Base-by-base conservation (phyloP, 1,140 invertebrate genomes). In the Drosophila biarmipes region DNA sequence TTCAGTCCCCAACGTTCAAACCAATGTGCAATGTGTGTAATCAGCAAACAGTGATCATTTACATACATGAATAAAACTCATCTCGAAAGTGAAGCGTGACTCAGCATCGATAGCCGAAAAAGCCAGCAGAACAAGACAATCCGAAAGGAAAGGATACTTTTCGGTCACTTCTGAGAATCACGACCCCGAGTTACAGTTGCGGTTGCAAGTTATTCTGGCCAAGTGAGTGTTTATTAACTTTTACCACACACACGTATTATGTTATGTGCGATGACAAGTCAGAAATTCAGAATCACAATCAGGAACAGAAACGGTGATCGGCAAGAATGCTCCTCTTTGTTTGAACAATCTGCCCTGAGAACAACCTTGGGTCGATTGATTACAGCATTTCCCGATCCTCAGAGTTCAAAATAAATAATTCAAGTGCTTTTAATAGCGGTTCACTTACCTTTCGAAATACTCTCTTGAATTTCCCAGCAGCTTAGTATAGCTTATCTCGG, bases 161-260 rank as follows among this genome's bases (percentile, higher is more conserved):
- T 75, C 58, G 72, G 72, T 55, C 59, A 75, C 48, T 66, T 56
- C 52, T 45, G 42, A 55, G 35, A 63, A 42, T 12, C 34, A 63
- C 38, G 38, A 62, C 49, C 10, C 15, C 38, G 15, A 48, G 66
- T 62, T 52, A 53, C 58, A 53, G 66, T 55, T 69, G 40, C 66
- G 54, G 66, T 67, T 73, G 73, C 78, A 43, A 63, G 19, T 14
- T 58, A 37, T 31, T 73, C 59, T 71, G 54, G 53, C 74, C 74
- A 87, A 86, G 82, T 86, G 82, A 86, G 82, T 86, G 82, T 53
- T 57, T 54, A 85, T 76, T 76, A 45, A 61, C 66, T 62, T 71
- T 57, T 57, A 34, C 54, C 69, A 17, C 17, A 54, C 40, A 71
- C 19, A 46, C n/a, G 37, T 31, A 53, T 19, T 43, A 59, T 40